Evolutionary conservation across 2,797 vertebrate genomes (phyloP).

Genomic region (Strix occidentalis): DNA sequence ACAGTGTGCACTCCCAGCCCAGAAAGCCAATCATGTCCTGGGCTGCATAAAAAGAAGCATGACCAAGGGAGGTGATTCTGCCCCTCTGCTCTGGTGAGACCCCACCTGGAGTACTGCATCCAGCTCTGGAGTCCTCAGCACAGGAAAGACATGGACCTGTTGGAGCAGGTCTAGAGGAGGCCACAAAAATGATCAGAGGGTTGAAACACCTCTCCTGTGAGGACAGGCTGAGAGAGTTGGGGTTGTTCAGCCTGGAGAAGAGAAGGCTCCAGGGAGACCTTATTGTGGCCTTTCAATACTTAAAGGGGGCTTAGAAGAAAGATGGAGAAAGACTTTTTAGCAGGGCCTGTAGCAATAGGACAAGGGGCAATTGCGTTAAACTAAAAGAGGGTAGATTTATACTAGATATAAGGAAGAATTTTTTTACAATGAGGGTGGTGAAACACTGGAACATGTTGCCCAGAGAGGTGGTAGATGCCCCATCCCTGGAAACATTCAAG

Average conservation of each 20-base stretch:
- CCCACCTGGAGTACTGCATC: neutral
- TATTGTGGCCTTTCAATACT: neutral
- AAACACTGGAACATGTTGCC: neutral
- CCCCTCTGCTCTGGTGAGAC: neutral
- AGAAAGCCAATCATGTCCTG: neutral
- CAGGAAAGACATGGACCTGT: neutral
- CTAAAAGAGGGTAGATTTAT: neutral
- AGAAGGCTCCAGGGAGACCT: neutral
- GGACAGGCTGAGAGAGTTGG: neutral
- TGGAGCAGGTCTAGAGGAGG: neutral
- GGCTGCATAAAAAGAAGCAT: neutral
- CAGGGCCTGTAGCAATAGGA: neutral
- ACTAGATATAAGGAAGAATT: neutral
- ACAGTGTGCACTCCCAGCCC: neutral
- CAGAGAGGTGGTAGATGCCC: neutral
- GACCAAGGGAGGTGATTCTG: neutral
- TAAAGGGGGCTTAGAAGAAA: neutral
- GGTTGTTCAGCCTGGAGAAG: neutral
- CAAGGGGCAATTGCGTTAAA: neutral
- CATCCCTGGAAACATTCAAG: neutral
- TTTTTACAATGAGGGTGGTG: fast-evolving
- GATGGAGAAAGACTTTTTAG: neutral
- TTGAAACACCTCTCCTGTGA: neutral
- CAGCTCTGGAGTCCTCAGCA: neutral
- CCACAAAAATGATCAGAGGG: neutral